Percentiles rank a stretch among this genome's conserved stretches.
phyloP scores from a whole-genome alignment of 2,888 invertebrate species.

The Phrixothrix hirtus region DNA sequence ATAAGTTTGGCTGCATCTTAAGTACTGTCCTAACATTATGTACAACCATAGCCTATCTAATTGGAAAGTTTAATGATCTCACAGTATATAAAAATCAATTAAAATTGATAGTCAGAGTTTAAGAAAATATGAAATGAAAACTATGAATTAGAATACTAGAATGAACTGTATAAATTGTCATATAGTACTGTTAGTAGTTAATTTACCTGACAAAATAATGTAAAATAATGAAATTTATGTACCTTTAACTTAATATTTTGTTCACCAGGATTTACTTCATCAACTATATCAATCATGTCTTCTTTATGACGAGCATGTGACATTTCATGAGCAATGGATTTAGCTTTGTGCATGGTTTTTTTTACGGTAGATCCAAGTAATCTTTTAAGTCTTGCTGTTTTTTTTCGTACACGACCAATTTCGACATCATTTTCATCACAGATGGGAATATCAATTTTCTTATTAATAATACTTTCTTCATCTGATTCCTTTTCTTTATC shows the following conservation, averaged over 20 bases:
- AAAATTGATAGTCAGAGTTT: no score
- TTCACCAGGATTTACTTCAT: constrained; percentile 77
- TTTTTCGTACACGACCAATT: constrained; percentile 57
- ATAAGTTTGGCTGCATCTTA: no score
- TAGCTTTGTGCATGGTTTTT: constrained; percentile 89
- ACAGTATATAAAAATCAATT: no score
- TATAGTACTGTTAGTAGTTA: no score
- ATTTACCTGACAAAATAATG: no score
- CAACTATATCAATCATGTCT: constrained; percentile 81
- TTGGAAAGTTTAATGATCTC: no score
- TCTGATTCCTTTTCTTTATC: constrained; percentile 75
- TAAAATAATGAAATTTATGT: no score
- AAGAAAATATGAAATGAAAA: no score
- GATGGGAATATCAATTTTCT: constrained; percentile 61
- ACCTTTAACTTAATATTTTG: constrained; percentile 82
- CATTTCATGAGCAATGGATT: constrained; percentile 85
- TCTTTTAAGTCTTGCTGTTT: constrained; percentile 67
- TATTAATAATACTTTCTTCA: constrained; percentile 73
- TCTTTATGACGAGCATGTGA: constrained; percentile 87
- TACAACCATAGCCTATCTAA: no score
- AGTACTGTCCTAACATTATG: no score
- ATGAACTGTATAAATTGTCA: no score
- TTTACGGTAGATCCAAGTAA: constrained; percentile 88
- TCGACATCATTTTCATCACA: constrained; percentile 57
- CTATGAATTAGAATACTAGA: no score